Percentiles rank a stretch among this genome's conserved stretches.
Conservation (phyloP, 92 coral and sea anemone genomes). For the Ricordea florida region DNA sequence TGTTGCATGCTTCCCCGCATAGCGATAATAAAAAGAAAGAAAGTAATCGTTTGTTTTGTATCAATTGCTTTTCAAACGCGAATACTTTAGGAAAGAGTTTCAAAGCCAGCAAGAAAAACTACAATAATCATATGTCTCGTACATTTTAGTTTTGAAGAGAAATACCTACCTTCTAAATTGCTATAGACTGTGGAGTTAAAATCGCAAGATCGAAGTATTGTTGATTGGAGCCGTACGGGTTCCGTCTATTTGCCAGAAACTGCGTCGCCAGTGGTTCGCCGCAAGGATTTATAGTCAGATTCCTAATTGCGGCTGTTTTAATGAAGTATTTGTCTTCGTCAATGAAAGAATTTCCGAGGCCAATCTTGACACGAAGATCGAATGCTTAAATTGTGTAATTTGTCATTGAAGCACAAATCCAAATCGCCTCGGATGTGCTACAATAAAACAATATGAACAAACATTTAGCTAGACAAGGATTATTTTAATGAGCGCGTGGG, state of each 20-base stretch:
- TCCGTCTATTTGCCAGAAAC: background rate
- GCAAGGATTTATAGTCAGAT: slow-evolving; percentile 25
- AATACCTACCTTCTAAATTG: too few relatives aligned
- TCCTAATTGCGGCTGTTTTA: slow-evolving; percentile 40
- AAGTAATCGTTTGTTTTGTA: too few relatives aligned
- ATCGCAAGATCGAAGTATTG: background rate
- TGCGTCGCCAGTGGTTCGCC: background rate
- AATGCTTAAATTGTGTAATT: slow-evolving; percentile 67
- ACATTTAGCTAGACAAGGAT: slow-evolving; percentile 44
- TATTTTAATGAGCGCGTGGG: slow-evolving; percentile 35
- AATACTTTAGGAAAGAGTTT: too few relatives aligned
- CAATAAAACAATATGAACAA: slow-evolving; percentile 52
- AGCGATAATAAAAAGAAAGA: too few relatives aligned
- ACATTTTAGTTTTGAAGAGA: too few relatives aligned
- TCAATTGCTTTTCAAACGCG: too few relatives aligned
- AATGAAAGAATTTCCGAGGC: slow-evolving; percentile 53
- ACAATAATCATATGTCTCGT: too few relatives aligned
- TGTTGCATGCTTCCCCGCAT: too few relatives aligned
- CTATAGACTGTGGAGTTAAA: too few relatives aligned
- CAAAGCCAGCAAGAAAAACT: too few relatives aligned
- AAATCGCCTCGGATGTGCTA: slow-evolving; percentile 61
- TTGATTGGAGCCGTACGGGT: background rate
- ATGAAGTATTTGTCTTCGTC: slow-evolving; percentile 54
- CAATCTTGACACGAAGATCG: slow-evolving; percentile 40
- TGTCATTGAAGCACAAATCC: slow-evolving; percentile 71